Evolutionary conservation across 2,113 vertebrate species (phyloP).

Genomic region (Scortum barcoo): DNA sequence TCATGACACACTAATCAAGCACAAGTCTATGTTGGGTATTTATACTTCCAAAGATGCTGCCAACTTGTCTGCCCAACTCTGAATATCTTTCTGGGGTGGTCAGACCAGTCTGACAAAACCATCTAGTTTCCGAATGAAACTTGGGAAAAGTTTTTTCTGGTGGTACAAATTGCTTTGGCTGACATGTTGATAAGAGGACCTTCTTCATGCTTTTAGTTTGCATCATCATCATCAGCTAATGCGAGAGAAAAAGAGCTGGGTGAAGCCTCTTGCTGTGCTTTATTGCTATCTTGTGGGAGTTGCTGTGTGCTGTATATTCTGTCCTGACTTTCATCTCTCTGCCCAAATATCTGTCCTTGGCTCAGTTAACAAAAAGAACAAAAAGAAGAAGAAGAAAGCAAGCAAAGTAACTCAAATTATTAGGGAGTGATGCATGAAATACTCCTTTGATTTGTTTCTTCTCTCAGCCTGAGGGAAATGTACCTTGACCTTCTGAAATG

Average conservation of each 20-base stretch:
- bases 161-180: slow-evolving; percentile 1
- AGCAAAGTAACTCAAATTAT: slow-evolving; percentile 10
- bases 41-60: background rate
- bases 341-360: slow-evolving; percentile 24
- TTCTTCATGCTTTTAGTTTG: slow-evolving; percentile 12
- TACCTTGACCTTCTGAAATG: slow-evolving; percentile 61
- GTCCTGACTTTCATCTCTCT: slow-evolving; percentile 41
- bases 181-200: slow-evolving; percentile 1
- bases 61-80: slow-evolving; percentile 10
- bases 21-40: slow-evolving; percentile 1
- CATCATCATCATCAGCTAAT: slow-evolving; percentile 31
- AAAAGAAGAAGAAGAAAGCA: no score
- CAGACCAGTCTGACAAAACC: slow-evolving; percentile 29
- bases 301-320: slow-evolving; percentile 14
- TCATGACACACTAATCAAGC: background rate
- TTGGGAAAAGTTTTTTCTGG: background rate
- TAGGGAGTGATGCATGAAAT: slow-evolving; percentile 23
- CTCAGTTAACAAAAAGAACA: slow-evolving; percentile 2
- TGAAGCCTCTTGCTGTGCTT: slow-evolving; percentile 5
- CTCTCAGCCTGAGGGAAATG: slow-evolving; percentile 42
- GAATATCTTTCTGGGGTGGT: slow-evolving; percentile 20
- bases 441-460: slow-evolving; percentile 36
- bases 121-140: background rate
- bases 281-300: slow-evolving; percentile 53
- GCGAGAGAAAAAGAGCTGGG: slow-evolving; percentile 1